Percentiles rank a stretch among this genome's conserved stretches.
Evolutionary conservation across 2,797 vertebrate species (phyloP).

Genomic region (Eupleurogrammus muticus): DNA sequence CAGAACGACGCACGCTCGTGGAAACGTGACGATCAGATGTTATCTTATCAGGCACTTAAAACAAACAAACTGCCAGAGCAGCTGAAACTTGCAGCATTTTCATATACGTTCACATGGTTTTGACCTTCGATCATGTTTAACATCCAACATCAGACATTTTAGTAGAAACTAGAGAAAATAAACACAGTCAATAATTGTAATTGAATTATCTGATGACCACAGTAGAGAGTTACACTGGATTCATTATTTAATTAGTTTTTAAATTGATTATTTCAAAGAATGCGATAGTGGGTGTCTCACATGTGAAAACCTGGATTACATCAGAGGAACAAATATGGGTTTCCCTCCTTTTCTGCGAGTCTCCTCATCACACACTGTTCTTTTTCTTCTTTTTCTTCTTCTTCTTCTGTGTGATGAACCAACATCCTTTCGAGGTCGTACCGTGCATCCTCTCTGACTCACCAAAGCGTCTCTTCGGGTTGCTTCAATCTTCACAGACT

Average conservation of each 20-base stretch:
- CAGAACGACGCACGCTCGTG: no score
- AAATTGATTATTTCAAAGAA: neutral
- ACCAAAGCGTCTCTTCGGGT: neutral
- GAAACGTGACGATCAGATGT: no score
- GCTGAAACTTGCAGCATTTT: no score
- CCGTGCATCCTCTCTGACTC: conserved; percentile 19
- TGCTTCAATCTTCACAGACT: conserved; percentile 31
- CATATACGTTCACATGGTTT: no score
- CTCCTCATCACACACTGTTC: neutral
- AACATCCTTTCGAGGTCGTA: conserved; percentile 19
- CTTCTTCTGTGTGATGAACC: conserved; percentile 14
- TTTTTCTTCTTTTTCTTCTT: conserved; percentile 14
- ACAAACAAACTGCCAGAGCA: no score
- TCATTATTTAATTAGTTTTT: neutral
- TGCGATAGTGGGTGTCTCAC: neutral
- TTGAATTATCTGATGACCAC: no score
- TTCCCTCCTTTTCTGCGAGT: conserved; percentile 20
- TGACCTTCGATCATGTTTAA: no score
- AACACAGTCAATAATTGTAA: no score
- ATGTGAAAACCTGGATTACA: conserved; percentile 25
- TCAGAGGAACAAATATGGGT: conserved; percentile 9
- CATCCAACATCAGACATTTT: no score
- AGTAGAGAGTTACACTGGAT: neutral
- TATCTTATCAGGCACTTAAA: no score
- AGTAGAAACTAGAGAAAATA: no score